Base-by-base conservation (phyloP, 2,113 vertebrate genomes). In the Mormyrus lacerda region DNA sequence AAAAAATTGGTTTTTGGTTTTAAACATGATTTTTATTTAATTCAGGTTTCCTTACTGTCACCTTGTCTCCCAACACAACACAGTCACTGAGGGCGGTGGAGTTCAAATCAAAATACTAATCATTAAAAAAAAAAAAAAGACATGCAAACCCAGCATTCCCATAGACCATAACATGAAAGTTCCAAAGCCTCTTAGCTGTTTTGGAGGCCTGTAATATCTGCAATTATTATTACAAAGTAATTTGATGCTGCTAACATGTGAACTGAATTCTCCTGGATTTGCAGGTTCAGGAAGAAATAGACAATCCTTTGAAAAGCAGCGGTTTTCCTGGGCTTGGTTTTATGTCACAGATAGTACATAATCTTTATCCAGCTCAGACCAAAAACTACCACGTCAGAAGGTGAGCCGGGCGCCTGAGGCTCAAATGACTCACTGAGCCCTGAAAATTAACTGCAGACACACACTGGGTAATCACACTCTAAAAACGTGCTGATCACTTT, bases 11-110 rank as follows among this genome's bases (percentile, higher is more conserved):
- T 17, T 4, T 6, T 85, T 27, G 31, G 48, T 21, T 89, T 85
- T 82, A 58, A 90, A 58, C 88, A 42, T 79, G 55, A 69, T 82
- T 39, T 91, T 91, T 91, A 91, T 91, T 91, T 55, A 51, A 89
- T 91, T 88, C 53, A 69, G 44, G 88, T 35, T 73, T 48, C 44
- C 7, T 88, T 87, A 83, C 82, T n/a, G 79, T 69, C 69, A 89
- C 85, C 87, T 86, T 31, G 19, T 88, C 86, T 65, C 83, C 76
- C 24, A 27, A 61, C 88, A 89, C 45, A 90, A 47, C 85, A 90
- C 47, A 87, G 50, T 82, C 31, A 90, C 58, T 73, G 76, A 55
- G 50, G 87, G 88, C 0, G n/a, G 44, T 27, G 83, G 24, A 35
- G 39, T 88, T 31, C 15, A 17, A 61, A 65, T 84, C 90, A 83